Evolutionary conservation across 2,113 vertebrate genomes (phyloP).

Genomic region (Crotalus helleri): DNA sequence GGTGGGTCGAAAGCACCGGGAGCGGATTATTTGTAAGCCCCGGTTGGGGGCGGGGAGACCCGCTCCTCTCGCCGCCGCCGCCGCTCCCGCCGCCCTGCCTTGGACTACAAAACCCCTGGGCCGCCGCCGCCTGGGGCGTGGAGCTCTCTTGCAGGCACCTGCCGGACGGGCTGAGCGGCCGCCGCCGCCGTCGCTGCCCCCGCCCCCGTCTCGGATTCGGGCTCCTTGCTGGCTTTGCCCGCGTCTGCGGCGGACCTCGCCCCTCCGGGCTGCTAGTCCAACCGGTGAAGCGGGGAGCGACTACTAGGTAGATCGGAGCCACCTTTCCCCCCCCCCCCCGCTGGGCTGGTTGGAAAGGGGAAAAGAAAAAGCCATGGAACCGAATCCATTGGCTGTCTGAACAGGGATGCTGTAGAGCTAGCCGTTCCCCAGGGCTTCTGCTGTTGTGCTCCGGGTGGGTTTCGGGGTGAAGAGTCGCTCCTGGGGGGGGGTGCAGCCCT

Average conservation of each 20-base stretch:
- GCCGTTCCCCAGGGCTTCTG: too few relatives aligned
- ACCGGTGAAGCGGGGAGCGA: not conserved
- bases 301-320: not conserved
- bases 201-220: not conserved
- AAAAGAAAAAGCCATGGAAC: rapidly evolving
- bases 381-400: too few relatives aligned
- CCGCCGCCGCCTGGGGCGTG: not conserved
- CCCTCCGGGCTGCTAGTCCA: not conserved
- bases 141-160: not conserved
- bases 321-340: too few relatives aligned
- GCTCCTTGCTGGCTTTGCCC: not conserved
- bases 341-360: not conserved
- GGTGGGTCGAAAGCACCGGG: not conserved
- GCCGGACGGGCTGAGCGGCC: not conserved
- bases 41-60: not conserved
- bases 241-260: not conserved
- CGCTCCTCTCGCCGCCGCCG: not conserved
- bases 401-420: not conserved
- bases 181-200: too few relatives aligned
- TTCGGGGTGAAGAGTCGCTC: not conserved
- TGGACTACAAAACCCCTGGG: not conserved
- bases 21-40: not conserved
- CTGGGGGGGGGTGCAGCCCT: not conserved
- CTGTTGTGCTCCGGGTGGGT: not conserved
- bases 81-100: not conserved